A percentile compares a stretch with the other conserved stretches of the same genome.
Evolutionary conservation across 2,113 vertebrate species (phyloP).

Genomic region (Hyperopisus bebe): DNA sequence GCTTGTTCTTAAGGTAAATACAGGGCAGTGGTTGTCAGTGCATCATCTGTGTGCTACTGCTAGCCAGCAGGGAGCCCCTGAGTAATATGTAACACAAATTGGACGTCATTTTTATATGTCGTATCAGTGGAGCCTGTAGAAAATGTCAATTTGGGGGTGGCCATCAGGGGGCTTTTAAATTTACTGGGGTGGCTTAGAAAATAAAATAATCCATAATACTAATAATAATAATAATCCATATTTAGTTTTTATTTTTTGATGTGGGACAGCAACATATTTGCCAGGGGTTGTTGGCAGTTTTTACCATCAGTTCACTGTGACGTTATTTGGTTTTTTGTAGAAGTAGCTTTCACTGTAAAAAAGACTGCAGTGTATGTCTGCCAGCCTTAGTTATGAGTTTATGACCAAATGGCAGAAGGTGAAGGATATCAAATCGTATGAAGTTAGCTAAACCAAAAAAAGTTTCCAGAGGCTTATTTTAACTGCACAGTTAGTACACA

Average conservation of each 20-base stretch:
- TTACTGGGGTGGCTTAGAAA: not conserved
- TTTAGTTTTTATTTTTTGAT: not conserved
- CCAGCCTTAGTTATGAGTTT: not conserved
- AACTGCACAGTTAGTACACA: not conserved
- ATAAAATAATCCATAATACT: not conserved
- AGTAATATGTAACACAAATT: not conserved
- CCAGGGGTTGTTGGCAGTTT: not conserved
- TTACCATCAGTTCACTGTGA: not conserved
- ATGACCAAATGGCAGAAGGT: not conserved
- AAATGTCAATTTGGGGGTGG: not conserved
- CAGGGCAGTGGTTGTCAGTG: not conserved
- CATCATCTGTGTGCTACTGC: not conserved
- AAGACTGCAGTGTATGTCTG: not conserved
- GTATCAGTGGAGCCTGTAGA: not conserved
- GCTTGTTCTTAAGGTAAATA: not conserved
- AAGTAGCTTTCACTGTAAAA: not conserved
- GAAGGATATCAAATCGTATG: not conserved
- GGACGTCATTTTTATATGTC: not conserved
- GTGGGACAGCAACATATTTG: not conserved
- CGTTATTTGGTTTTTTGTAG: not conserved
- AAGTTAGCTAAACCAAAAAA: not conserved
- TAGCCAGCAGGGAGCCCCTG: not conserved
- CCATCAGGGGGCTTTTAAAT: not conserved
- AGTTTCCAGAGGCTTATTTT: not conserved
- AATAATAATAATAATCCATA: not conserved